Evolutionary conservation across 2,888 invertebrate species (phyloP).

Genomic region (Drosophila sordidapex): DNA sequence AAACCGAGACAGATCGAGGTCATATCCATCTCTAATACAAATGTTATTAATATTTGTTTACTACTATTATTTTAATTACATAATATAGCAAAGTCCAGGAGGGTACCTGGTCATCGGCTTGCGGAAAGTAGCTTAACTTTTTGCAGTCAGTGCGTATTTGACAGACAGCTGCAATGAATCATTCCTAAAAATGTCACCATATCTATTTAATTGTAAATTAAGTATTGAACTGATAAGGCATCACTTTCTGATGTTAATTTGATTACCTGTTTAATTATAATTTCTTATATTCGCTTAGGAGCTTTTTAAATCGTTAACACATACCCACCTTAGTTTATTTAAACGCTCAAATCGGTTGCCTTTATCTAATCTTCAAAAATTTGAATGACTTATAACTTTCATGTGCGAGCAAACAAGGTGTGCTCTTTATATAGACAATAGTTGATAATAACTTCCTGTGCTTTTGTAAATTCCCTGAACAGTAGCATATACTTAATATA

Average conservation of each 20-base stretch:
- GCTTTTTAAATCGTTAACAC: neutral
- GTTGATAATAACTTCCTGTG: conserved; percentile 46
- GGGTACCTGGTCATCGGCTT: conserved; percentile 7
- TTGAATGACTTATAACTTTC: conserved; percentile 21
- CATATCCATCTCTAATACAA: neutral
- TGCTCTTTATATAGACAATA: conserved; percentile 29
- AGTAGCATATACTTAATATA: neutral
- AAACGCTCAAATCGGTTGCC: conserved; percentile 1
- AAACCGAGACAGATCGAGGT: neutral
- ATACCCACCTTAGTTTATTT: neutral
- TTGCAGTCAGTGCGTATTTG: neutral
- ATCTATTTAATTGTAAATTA: conserved; percentile 29
- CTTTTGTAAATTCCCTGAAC: conserved; percentile 45
- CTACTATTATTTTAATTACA: neutral
- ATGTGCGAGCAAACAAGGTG: neutral
- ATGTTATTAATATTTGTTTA: neutral
- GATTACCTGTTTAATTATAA: neutral
- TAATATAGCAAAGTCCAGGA: neutral
- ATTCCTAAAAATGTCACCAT: conserved; percentile 27
- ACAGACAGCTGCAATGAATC: conserved; percentile 21
- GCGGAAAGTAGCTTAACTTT: neutral
- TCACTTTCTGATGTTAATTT: neutral
- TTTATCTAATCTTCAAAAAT: conserved; percentile 37
- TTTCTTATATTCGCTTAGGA: neutral
- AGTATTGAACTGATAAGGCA: conserved; percentile 20